Conservation (phyloP, 64 coral and sea anemone species). For the Anthopleura sola region DNA sequence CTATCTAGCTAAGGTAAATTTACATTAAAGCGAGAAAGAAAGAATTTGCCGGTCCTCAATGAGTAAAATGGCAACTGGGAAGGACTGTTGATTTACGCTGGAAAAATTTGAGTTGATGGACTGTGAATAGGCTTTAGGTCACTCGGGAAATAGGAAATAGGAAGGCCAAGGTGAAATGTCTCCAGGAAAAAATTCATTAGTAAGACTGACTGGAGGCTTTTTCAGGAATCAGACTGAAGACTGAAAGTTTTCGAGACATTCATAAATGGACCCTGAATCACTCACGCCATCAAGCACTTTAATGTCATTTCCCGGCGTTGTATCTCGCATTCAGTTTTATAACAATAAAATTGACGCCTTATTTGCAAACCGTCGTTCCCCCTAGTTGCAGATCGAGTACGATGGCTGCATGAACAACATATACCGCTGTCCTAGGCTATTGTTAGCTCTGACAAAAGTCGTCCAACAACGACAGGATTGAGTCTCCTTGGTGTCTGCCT, state of each 20-base stretch:
- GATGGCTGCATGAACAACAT: neutral
- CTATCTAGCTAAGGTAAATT: too few relatives aligned
- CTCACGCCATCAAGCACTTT: neutral
- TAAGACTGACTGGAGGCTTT: too few relatives aligned
- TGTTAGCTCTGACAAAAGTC: neutral
- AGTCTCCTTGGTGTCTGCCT: neutral
- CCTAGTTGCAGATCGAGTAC: neutral
- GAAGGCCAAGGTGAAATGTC: too few relatives aligned
- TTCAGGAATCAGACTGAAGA: neutral
- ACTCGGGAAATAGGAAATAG: too few relatives aligned
- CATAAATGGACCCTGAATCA: neutral
- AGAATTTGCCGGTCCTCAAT: too few relatives aligned
- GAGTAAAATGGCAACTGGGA: too few relatives aligned
- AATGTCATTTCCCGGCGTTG: neutral
- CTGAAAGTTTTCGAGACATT: neutral
- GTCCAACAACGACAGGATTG: neutral
- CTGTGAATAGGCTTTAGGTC: too few relatives aligned
- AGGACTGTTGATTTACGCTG: too few relatives aligned
- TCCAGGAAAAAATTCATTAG: too few relatives aligned
- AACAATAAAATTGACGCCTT: neutral
- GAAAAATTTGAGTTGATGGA: too few relatives aligned
- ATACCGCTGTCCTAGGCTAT: neutral
- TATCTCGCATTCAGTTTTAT: neutral
- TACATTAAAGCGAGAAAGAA: too few relatives aligned
- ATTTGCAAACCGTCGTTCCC: neutral